phyloP scores from a whole-genome alignment of 2,888 invertebrate genomes.

The Blastobasis lacticolella region DNA sequence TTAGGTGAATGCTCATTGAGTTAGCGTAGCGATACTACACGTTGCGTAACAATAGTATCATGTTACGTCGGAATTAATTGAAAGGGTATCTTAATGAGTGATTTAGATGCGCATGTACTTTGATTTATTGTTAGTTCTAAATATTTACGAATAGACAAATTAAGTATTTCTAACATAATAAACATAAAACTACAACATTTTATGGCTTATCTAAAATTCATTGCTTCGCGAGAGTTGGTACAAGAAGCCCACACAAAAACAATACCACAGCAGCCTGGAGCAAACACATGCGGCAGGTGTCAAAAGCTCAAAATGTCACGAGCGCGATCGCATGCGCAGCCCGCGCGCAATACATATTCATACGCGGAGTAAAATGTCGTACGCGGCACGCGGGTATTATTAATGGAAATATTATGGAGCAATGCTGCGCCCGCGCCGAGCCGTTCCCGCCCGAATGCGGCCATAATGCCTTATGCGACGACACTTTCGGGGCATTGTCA shows the following conservation, averaged over 20 bases:
- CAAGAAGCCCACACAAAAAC: no score
- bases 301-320: slow-evolving; percentile 17
- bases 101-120: no score
- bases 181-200: no score
- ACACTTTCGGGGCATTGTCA: slow-evolving; percentile 13
- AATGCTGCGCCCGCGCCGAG: slow-evolving; percentile 11
- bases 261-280: no score
- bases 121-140: no score
- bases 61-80: no score
- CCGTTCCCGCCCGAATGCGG: slow-evolving; percentile 14
- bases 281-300: slow-evolving; percentile 12
- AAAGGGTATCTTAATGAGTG: no score
- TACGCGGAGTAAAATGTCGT: slow-evolving; percentile 9
- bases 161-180: no score
- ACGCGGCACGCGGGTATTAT: slow-evolving; percentile 7
- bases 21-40: background rate
- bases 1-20: slow-evolving; percentile 9
- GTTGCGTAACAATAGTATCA: no score
- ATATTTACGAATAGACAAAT: no score
- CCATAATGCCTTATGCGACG: slow-evolving; percentile 15
- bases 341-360: slow-evolving; percentile 15
- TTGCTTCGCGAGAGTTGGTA: no score
- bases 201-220: no score
- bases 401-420: slow-evolving; percentile 22
- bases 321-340: slow-evolving; percentile 6